Evolutionary conservation across 1,140 invertebrate species (phyloP).

Genomic region (Trachymyrmex cornetzi): DNA sequence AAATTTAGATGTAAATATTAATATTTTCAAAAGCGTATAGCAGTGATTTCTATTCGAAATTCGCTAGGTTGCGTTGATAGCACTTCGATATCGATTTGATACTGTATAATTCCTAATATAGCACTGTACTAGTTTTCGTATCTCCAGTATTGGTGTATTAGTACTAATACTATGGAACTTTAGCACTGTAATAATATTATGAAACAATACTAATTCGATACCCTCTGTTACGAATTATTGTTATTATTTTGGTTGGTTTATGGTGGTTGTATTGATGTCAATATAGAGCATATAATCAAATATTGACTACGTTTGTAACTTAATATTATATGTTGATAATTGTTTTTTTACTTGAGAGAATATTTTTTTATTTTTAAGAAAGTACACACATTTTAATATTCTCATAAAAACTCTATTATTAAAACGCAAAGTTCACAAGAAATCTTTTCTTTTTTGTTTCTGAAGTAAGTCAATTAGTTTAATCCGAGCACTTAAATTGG

Average conservation of each 20-base stretch:
- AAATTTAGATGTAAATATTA: not conserved
- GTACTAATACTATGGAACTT: not conserved
- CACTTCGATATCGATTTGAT: not conserved
- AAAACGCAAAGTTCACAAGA: constrained; percentile 7
- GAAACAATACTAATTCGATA: constrained; percentile 4
- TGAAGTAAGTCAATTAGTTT: constrained; percentile 28
- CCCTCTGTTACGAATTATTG: not conserved
- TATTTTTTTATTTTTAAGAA: not conserved
- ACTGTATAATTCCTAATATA: constrained; percentile 3
- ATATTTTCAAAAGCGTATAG: no score
- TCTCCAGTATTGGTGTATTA: not conserved
- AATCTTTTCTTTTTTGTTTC: not conserved
- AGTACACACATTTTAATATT: not conserved
- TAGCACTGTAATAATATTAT: not conserved
- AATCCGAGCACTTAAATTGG: constrained; percentile 16
- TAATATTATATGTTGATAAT: not conserved
- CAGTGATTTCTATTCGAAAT: constrained; percentile 9
- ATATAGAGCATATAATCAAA: not conserved
- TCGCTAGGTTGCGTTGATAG: not conserved
- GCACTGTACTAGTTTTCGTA: not conserved
- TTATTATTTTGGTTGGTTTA: not conserved
- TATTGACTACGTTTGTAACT: not conserved
- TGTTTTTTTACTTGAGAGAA: not conserved
- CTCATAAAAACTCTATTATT: not conserved
- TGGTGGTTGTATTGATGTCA: not conserved